phyloP scores from a whole-genome alignment of 2,888 invertebrate species.

The Tribolium freemani region DNA sequence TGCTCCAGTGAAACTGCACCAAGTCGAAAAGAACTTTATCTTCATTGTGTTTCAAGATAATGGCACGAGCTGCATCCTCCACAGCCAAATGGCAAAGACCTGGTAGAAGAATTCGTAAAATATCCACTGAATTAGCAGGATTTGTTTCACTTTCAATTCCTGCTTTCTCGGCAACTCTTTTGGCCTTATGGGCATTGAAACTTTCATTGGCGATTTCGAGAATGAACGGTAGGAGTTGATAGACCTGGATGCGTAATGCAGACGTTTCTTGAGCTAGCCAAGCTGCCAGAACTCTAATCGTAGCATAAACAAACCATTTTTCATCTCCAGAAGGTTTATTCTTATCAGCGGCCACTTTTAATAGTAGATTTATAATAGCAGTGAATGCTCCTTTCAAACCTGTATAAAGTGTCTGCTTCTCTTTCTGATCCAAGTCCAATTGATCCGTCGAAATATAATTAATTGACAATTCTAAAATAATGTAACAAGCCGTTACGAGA shows the following conservation, averaged over 20 bases:
- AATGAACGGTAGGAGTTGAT: conserved; percentile 85
- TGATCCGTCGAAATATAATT: conserved; percentile 86
- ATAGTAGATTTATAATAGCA: conserved; percentile 82
- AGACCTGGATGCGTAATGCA: conserved; percentile 87
- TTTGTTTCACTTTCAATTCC: conserved; percentile 67
- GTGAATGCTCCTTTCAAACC: conserved; percentile 91
- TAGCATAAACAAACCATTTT: conserved; percentile 86
- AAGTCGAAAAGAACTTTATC: conserved; percentile 86
- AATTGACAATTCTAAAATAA: conserved; percentile 84
- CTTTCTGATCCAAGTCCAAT: conserved; percentile 88
- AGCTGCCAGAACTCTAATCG: conserved; percentile 86
- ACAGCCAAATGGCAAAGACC: conserved; percentile 92
- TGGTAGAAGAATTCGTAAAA: conserved; percentile 87
- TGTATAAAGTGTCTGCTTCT: conserved; percentile 91
- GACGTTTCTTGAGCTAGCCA: conserved; percentile 94
- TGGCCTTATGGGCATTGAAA: conserved; percentile 80
- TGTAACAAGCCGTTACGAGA: conserved; percentile 86
- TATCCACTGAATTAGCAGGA: conserved; percentile 71
- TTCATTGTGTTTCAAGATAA: conserved; percentile 82
- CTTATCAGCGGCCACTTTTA: conserved; percentile 82
- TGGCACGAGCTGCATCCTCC: conserved; percentile 88
- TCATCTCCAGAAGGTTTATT: conserved; percentile 80
- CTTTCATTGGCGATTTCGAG: conserved; percentile 85
- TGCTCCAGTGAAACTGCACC: conserved; percentile 87
- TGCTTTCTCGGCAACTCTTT: conserved; percentile 77